phyloP scores from a whole-genome alignment of 2,797 vertebrate species.

The Cossypha polioptera region DNA sequence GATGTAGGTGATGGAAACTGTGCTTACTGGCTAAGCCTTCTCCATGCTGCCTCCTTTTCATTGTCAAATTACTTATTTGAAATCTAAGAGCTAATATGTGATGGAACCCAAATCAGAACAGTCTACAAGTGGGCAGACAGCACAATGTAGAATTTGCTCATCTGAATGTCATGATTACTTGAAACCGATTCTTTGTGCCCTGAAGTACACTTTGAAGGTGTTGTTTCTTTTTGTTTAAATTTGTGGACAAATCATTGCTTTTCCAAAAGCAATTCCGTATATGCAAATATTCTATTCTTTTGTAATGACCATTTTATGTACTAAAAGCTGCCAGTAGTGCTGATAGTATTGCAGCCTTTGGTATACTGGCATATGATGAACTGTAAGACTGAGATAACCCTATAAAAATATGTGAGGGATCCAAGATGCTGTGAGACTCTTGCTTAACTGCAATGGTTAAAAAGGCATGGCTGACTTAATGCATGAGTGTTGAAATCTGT shows the following conservation, averaged over 20 bases:
- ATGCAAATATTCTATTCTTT: background rate
- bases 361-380: background rate
- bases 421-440: background rate
- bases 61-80: background rate
- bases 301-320: background rate
- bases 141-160: background rate
- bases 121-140: background rate
- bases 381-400: background rate
- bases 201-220: background rate
- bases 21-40: background rate
- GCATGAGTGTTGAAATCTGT: background rate
- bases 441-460: background rate
- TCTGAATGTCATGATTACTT: background rate
- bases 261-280: background rate
- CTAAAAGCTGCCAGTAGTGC: background rate
- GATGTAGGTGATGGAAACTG: background rate
- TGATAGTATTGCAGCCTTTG: rapidly evolving
- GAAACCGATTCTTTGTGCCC: background rate
- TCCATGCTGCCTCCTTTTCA: background rate
- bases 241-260: background rate
- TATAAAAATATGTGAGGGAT: background rate
- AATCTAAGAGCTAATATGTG: background rate
- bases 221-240: background rate
- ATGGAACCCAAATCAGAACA: background rate
- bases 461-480: background rate